Percentiles rank a stretch among this genome's conserved stretches.
Evolutionary conservation across 2,113 vertebrate species (phyloP).

Genomic region (Polyodon spathula): DNA sequence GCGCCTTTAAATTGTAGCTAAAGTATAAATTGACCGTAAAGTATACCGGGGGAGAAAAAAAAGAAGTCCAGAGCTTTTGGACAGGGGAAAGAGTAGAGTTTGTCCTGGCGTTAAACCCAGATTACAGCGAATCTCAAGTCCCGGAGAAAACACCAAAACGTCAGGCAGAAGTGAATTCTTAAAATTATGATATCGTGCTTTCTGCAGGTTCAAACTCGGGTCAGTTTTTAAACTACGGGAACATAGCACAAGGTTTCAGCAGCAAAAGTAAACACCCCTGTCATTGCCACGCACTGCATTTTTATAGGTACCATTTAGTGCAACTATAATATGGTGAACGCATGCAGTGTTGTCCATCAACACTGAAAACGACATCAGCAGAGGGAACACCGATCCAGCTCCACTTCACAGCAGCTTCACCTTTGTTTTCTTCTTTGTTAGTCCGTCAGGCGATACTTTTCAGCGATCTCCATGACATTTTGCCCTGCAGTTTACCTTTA

Average conservation of each 20-base stretch:
- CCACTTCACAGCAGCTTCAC: conserved; percentile 41
- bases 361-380: conserved; percentile 38
- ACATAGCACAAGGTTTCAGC: conserved; percentile 51
- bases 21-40: too few species aligned
- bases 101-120: conserved; percentile 41
- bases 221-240: conserved; percentile 51
- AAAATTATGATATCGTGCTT: conserved; percentile 50
- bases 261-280: conserved; percentile 51
- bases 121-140: conserved; percentile 18
- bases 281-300: conserved; percentile 29
- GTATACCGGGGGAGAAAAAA: too few species aligned
- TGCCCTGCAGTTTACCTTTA: conserved; percentile 44
- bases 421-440: conserved; percentile 27
- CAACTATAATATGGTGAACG: conserved; percentile 33
- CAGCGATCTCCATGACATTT: conserved; percentile 4
- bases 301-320: conserved; percentile 42
- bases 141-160: conserved; percentile 20
- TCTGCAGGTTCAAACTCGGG: conserved; percentile 68
- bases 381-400: not conserved
- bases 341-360: conserved; percentile 24
- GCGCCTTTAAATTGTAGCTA: too few species aligned
- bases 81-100: conserved; percentile 28
- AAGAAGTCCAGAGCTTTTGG: too few species aligned
- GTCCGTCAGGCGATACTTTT: conserved; percentile 18
- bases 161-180: conserved; percentile 28